Evolutionary conservation across 2,888 invertebrate genomes (phyloP), one percentile per base, ranked within the genome.

Genomic region (Micoletzkya japonica): DNA sequence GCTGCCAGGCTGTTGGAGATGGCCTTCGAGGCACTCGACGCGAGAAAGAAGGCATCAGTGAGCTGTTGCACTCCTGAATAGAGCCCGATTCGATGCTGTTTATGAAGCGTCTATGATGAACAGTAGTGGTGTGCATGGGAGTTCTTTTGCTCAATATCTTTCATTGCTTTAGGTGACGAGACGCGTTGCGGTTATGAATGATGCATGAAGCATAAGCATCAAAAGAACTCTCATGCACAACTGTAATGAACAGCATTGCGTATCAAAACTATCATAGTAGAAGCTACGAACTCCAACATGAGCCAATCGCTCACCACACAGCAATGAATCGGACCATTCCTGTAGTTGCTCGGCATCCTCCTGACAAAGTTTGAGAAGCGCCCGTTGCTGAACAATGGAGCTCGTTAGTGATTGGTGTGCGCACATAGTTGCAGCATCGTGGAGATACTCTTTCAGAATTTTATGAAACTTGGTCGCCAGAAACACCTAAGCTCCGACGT

Each of bases 271-370:
- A n/a, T n/a, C n/a, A n/a, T n/a, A n/a, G n/a, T n/a, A n/a, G n/a
- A n/a, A n/a, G n/a, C n/a, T n/a, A n/a, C n/a, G n/a, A n/a, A n/a
- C n/a, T n/a, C n/a, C n/a, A n/a, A n/a, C n/a, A n/a, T 44, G 10
- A 20, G 44, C 2, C 34, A 34, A 34, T 14, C n/a, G 24, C 10
- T 14, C n/a, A 66, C 64, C 64, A 28, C 36, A 28, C 7, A 66
- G 54, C 17, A 66, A 54, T 28, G 28, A 37, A 36, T 36, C 28
- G 26, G 64, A 20, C 68, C 68, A 68, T 3, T 44, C 49, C 4
- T 32, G 37, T n/a, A 68, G 39, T 34, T 58, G 44, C 20, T 24
- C 49, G 4, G 68, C 57, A 49, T 68, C 68, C 34, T 68, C 68
- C 20, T 68, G 32, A 26, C 39, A 68, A 20, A 68, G 57, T 44